A percentile compares a stretch with the other conserved stretches of the same genome.
Conservation (phyloP, 1,140 invertebrate species). For the Drosophila asahinai region DNA sequence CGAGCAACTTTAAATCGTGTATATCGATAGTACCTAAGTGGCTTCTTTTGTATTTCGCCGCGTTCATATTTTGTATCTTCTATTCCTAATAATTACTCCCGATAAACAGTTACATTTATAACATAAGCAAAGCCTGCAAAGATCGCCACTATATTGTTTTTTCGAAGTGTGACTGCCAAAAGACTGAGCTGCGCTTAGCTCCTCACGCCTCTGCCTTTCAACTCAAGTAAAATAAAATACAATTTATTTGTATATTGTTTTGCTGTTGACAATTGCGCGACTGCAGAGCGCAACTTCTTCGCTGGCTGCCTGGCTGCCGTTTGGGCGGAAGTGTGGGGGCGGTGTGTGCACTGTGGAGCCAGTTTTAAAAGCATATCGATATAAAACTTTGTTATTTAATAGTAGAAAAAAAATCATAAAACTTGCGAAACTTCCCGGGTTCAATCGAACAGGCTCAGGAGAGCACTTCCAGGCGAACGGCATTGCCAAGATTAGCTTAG, state of each 20-base stretch:
- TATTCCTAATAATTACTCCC: no score
- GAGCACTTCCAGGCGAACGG: no score
- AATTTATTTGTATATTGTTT: conserved; percentile 76
- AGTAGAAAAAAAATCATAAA: not conserved
- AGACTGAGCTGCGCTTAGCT: conserved; percentile 34
- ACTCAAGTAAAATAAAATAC: conserved; percentile 75
- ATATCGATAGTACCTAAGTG: no score
- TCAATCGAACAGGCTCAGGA: no score
- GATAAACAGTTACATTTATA: no score
- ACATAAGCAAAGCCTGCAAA: no score
- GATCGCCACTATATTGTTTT: not conserved
- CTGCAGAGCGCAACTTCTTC: conserved; percentile 32
- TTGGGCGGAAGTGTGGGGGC: no score
- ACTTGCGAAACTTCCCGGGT: not conserved
- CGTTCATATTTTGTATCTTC: no score
- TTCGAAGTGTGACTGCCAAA: conserved; percentile 42
- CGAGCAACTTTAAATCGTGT: no score
- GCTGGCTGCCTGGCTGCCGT: not conserved
- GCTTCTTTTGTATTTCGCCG: no score
- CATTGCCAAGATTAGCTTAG: no score
- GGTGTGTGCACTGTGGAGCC: conserved; percentile 4
- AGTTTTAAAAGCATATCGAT: not conserved
- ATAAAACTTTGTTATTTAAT: no score
- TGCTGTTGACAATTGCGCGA: conserved; percentile 66
- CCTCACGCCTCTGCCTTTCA: conserved; percentile 50